Evolutionary conservation across 2,888 invertebrate species (phyloP).

Genomic region (Blastobasis adustella): DNA sequence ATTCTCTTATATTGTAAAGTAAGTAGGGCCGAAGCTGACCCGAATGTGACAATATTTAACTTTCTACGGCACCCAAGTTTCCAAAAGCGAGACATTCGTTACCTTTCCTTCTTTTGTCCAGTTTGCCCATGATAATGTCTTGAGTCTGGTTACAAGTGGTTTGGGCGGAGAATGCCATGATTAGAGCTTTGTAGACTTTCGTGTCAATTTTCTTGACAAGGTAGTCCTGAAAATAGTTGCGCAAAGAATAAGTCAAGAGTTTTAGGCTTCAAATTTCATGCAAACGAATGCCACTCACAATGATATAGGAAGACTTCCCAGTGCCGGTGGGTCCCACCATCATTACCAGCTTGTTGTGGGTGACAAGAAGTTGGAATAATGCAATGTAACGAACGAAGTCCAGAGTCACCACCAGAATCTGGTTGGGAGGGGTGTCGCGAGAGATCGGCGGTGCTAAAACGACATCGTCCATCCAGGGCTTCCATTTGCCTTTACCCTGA

Average conservation of each 20-base stretch:
- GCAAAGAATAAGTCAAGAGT: neutral
- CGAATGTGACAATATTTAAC: too few species aligned
- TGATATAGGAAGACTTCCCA: conserved; percentile 93
- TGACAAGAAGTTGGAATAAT: conserved; percentile 85
- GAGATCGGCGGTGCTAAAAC: conserved; percentile 84
- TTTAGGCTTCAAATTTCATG: too few species aligned
- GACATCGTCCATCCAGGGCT: conserved; percentile 91
- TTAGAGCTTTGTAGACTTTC: conserved; percentile 85
- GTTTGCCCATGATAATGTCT: conserved; percentile 94
- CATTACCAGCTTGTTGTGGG: conserved; percentile 88
- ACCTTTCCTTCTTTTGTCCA: conserved; percentile 94
- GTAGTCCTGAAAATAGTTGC: conserved; percentile 75
- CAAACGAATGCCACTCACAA: conserved; percentile 56
- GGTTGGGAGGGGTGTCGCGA: conserved; percentile 93
- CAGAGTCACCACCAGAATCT: conserved; percentile 94
- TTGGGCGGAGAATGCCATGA: conserved; percentile 95
- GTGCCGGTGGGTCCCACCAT: conserved; percentile 96
- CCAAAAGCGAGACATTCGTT: neutral
- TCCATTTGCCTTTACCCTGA: conserved; percentile 94
- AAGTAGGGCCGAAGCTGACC: too few species aligned
- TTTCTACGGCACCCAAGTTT: too few species aligned
- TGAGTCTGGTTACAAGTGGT: conserved; percentile 95
- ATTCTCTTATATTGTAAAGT: too few species aligned
- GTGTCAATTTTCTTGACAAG: conserved; percentile 87
- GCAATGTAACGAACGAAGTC: conserved; percentile 91